phyloP scores from a whole-genome alignment of 1,140 invertebrate genomes.

The Alviniconcha marisindica region DNA sequence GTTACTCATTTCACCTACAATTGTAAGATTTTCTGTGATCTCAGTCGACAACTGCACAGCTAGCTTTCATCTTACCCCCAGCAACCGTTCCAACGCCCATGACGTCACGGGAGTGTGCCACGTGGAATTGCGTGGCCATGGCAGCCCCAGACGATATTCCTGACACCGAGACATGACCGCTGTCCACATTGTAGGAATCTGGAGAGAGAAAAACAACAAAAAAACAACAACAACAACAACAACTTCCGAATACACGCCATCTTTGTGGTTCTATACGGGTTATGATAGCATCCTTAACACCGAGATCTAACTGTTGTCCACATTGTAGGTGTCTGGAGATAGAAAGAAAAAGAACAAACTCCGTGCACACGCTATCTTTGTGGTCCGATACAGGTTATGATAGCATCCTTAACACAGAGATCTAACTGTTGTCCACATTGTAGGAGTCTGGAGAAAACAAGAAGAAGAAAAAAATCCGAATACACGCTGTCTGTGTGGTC shows the following conservation, averaged over 20 bases:
- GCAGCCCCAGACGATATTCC: constrained; percentile 75
- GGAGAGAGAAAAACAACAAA: background rate
- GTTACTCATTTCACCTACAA: no score
- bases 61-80: no score
- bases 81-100: constrained; percentile 7
- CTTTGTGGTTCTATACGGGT: no score
- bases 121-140: constrained; percentile 76
- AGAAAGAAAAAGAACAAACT: no score
- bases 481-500: no score
- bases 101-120: constrained; percentile 64
- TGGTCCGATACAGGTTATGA: no score
- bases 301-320: constrained; percentile 67
- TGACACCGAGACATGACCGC: constrained; percentile 69
- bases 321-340: constrained; percentile 52
- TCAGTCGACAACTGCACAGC: no score
- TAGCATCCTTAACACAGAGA: constrained; percentile 76
- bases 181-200: constrained; percentile 64
- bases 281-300: constrained; percentile 76
- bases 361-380: no score
- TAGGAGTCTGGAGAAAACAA: background rate
- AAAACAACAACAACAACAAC: no score
- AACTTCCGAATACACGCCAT: no score
- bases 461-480: no score
- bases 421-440: constrained; percentile 65
- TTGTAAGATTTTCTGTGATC: no score